Base-by-base conservation (phyloP, 1,140 invertebrate genomes). In the Polypedilum vanderplanki region DNA sequence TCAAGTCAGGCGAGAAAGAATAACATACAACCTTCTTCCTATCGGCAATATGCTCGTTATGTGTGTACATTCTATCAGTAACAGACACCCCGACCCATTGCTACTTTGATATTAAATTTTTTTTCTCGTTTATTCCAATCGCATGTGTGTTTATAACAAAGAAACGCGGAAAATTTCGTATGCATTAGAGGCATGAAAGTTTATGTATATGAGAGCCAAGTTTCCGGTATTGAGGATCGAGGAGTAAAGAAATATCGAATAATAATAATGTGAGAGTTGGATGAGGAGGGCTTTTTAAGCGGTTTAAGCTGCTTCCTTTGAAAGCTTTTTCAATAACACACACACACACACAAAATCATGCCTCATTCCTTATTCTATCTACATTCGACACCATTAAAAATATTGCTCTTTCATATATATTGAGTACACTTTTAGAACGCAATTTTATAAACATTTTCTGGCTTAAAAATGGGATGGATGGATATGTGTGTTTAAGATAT, bases 341-440 rank as follows among this genome's bases (percentile, higher is more conserved):
- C n/a, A n/a, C n/a, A n/a, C n/a, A n/a, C n/a, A n/a, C n/a, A n/a
- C n/a, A n/a, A n/a, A n/a, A n/a, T 57, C 5, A 33, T 33, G 5
- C 24, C 24, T 33, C 24, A 33, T 57, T 57, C 46, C 46, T 57
- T 57, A 33, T 33, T 33, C 24, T 33, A n/a, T 57, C 46, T 8
- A 12, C n/a, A 57, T 57, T 57, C 46, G n/a, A 57, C 46, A 57
- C 46, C 46, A 57, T 57, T 57, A 57, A 57, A 33, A 57, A n/a
- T 57, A 1, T 57, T 57, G 12, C 46, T 15, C 12, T 57, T 57
- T 15, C 24, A 33, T 33, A 33, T 33, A 33, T 33, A 33, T 33
- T 33, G 24, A 33, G 24, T 33, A 33, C 24, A 33, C 2, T 33
- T 33, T 33, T 1, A 3, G 24, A 33, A 33, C 24, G 24, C 24